Conservation (phyloP, 2,888 invertebrate species). For the Drosophila leonis region DNA sequence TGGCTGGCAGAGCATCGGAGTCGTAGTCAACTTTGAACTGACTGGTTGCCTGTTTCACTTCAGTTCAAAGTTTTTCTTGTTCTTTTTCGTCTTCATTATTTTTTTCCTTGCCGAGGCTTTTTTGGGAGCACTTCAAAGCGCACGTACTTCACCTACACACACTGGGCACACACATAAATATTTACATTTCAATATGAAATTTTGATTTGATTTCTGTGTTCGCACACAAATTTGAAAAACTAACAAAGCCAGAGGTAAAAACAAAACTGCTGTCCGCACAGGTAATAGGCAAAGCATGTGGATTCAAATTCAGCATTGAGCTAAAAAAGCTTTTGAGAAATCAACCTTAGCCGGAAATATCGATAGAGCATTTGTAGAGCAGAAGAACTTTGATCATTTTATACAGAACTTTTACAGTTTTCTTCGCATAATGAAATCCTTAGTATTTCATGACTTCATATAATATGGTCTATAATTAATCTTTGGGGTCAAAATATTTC, state of each 20-base stretch:
- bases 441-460: not conserved
- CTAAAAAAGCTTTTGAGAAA: conserved; percentile 17
- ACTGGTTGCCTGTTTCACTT: conserved; percentile 44
- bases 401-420: not conserved
- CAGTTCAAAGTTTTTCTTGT: conserved; percentile 34
- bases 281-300: conserved; percentile 44
- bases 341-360: conserved; percentile 48
- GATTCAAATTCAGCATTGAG: conserved; percentile 12
- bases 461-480: conserved; percentile 4
- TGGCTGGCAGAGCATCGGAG: conserved; percentile 10
- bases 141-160: conserved; percentile 69
- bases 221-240: conserved; percentile 66
- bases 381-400: conserved; percentile 31
- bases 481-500: conserved; percentile 12
- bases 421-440: not conserved
- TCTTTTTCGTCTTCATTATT: not conserved
- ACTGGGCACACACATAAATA: conserved; percentile 63
- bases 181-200: conserved; percentile 77
- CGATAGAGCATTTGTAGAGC: conserved; percentile 23
- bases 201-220: conserved; percentile 74
- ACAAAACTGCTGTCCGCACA: conserved; percentile 44
- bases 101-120: conserved; percentile 13
- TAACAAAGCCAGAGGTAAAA: conserved; percentile 52
- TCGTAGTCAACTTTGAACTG: conserved; percentile 74
- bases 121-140: conserved; percentile 70